Base-by-base conservation (phyloP, 2,888 invertebrate genomes). In the Cybosia mesomella region DNA sequence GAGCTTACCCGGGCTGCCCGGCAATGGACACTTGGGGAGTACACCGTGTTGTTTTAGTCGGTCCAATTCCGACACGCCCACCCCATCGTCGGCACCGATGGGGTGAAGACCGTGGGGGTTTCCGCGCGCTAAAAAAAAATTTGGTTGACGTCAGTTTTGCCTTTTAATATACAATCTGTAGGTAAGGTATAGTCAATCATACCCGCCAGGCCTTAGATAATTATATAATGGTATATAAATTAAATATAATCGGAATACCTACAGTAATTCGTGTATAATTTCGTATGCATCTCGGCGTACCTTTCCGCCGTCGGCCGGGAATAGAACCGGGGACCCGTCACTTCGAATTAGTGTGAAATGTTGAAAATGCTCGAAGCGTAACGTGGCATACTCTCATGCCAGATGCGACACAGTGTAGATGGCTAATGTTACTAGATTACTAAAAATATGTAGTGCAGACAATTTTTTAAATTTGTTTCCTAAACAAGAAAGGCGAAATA, bases 301-400 rank as follows among this genome's bases (percentile, higher is more conserved):
- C 79, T 79, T 80, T 78, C 76, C 78, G 82, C 78, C 83, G 79
- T 79, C 82, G 77, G 89, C 90, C 91, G 89, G 92, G 93, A 94
- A 94, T 94, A 94, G 93, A 92, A 91, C 89, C 83, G 89, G 87
- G 85, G 89, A 88, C 86, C 90, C 87, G 94, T 94, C 94, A 87
- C 86, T 87, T 92, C 83, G 90, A 93, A 93, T 94, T 93, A 94
- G 90, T 86, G 91, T 92, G 88, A 92, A 92, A 91, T 85, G 86
- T 83, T 87, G 92, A 93, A 94, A 93, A 93, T 91, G 89, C 88
- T 86, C 83, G 79, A 74, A 79, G 83, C 80, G 80, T 76, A 81
- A 68, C 80, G 88, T 83, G 80, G 73, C 83, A 81, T 75, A 68
- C 70, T 32, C 71, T 75, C 79, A 71, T 82, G 87, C 86, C 86